Conservation (phyloP, 2,797 vertebrate genomes). For the Typhlichthys subterraneus region DNA sequence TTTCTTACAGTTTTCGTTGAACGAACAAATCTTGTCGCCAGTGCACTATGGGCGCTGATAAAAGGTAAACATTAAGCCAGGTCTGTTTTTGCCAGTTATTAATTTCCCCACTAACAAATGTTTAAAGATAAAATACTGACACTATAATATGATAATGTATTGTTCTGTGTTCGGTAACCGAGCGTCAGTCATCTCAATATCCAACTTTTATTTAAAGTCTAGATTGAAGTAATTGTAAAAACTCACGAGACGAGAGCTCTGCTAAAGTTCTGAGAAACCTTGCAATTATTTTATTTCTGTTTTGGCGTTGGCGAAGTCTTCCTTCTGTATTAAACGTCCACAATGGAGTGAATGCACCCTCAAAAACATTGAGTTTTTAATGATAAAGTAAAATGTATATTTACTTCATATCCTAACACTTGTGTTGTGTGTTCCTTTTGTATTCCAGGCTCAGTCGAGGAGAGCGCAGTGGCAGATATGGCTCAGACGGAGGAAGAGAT, state of each 20-base stretch:
- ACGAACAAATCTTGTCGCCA: neutral
- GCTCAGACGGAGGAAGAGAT: constrained; percentile 85
- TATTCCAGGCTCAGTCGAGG: constrained; percentile 83
- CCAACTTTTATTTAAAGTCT: too few relatives aligned
- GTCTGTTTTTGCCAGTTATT: neutral
- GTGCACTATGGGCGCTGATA: constrained; percentile 50
- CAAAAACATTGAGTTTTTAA: neutral
- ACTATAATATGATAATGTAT: too few relatives aligned
- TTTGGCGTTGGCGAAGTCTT: neutral
- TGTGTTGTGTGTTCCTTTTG: neutral
- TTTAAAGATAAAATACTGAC: neutral
- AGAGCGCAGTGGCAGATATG: constrained; percentile 90
- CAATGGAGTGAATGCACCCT: neutral
- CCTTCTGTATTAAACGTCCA: neutral
- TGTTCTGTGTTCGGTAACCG: too few relatives aligned
- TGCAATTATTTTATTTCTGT: too few relatives aligned
- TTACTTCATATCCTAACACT: neutral
- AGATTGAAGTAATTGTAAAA: too few relatives aligned
- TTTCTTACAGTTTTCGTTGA: constrained; percentile 12
- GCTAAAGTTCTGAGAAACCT: too few relatives aligned
- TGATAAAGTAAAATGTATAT: neutral
- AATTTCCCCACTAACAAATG: neutral
- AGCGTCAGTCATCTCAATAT: too few relatives aligned
- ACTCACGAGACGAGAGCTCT: too few relatives aligned
- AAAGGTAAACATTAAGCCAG: constrained; percentile 37